Base-by-base conservation (phyloP, 1,140 invertebrate species). In the Tetragnatha versicolor region DNA sequence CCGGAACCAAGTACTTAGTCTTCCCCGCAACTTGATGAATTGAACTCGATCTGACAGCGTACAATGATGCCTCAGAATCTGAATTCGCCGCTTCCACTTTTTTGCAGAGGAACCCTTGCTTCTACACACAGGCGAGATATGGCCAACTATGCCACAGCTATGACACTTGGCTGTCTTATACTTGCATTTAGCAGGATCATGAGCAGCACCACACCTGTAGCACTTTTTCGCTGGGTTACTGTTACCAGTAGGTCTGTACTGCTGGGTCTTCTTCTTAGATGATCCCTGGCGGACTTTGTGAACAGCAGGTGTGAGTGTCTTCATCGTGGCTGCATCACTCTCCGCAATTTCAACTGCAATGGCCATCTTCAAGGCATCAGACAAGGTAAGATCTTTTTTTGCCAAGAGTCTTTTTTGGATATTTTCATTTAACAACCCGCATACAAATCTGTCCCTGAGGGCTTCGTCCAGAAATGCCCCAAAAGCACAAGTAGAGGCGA, bases 391-490 rank as follows among this genome's bases (percentile, higher is more conserved):
- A 61, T 22, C 20, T 29, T 61, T 31, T 61, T 61, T 31, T 61
- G 58, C n/a, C n/a, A n/a, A n/a, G n/a, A n/a, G n/a, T n/a, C n/a
- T n/a, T n/a, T n/a, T n/a, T n/a, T n/a, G n/a, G 6, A 33, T 61
- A 12, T 27, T 33, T 33, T 61, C 58, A 20, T 33, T 31, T 9
- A 4, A 61, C 25, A 61, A 12, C 31, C 58, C 58, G 31, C 58
- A 61, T 14, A 61, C 58, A 31, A 61, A 61, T 5, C 58, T 22
- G 20, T 61, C 58, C 31, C 25, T 5, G 6, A 31, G 20, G 4
- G 58, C 58, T 61, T 33, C 58, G 31, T 61, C 58, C 6, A 61
- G 58, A 61, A 61, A 61, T 12, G 25, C 31, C 6, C 29, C 27
- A 33, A 61, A 61, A 31, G 25, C 58, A 33, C 29, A 31, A 6